These are phyloP conservation scores for Pollicipes pollicipes DNA, from an alignment of 1,140 invertebrate genomes.

Conservation along the genomic window DNA sequence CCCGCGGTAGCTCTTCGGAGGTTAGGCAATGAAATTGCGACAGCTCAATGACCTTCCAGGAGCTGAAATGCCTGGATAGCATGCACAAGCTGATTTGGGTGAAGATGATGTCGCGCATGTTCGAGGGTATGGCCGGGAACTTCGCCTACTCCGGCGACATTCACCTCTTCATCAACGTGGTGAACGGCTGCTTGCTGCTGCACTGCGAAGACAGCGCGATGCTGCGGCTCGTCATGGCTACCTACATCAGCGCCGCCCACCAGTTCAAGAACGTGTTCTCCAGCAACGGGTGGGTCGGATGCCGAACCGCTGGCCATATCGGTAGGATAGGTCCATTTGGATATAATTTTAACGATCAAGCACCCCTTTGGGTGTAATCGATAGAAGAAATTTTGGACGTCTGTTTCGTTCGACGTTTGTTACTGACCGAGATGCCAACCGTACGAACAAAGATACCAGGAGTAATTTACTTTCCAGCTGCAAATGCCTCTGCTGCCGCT, in stretches of 20 bases:
- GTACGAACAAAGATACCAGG: no score
- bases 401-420: no score
- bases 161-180: conserved; percentile 89
- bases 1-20: no score
- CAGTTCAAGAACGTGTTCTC: conserved; percentile 99
- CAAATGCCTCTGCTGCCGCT: no score
- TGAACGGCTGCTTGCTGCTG: conserved; percentile 85
- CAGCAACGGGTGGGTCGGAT: conserved; percentile 62
- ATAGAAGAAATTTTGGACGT: no score
- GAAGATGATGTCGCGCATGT: conserved; percentile 87
- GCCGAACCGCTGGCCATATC: not conserved
- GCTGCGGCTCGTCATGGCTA: conserved; percentile 73
- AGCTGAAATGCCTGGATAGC: conserved; percentile 82
- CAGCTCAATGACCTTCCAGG: conserved; percentile 39
- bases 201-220: conserved; percentile 94
- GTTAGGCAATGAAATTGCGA: no score
- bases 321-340: conserved; percentile 6
- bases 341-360: no score
- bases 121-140: conserved; percentile 94
- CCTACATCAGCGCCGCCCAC: conserved; percentile 90
- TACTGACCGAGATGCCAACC: no score
- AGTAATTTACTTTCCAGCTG: no score
- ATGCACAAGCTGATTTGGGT: conserved; percentile 99
- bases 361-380: no score
- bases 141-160: conserved; percentile 95